These are phyloP conservation scores for Cheumatopsyche charites DNA, from an alignment of 1,140 invertebrate genomes.

Conservation along the genomic window DNA sequence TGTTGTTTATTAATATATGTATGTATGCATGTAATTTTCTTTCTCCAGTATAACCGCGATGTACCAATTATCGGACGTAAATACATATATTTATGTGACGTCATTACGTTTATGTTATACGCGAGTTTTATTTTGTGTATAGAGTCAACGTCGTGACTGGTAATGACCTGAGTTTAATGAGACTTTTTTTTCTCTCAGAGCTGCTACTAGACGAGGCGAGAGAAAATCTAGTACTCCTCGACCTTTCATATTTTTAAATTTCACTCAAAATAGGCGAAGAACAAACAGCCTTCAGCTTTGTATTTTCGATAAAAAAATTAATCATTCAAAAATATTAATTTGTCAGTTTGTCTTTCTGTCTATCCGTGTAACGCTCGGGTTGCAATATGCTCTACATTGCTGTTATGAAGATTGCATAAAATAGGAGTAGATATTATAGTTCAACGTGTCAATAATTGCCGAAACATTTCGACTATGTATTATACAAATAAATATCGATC, in stretches of 20 bases:
- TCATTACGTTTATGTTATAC: constrained; percentile 2
- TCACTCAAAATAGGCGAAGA: not conserved
- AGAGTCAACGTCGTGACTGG: not conserved
- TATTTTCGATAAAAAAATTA: too few relatives aligned
- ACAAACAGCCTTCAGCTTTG: too few relatives aligned
- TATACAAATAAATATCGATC: too few relatives aligned
- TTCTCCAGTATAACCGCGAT: too few relatives aligned
- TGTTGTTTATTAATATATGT: not conserved
- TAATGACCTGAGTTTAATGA: constrained; percentile 12
- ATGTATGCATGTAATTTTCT: not conserved
- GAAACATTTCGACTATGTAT: too few relatives aligned
- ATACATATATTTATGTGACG: not conserved
- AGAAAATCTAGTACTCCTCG: constrained; percentile 2
- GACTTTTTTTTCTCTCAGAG: not conserved
- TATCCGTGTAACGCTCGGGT: too few relatives aligned
- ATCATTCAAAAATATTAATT: too few relatives aligned
- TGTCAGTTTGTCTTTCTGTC: too few relatives aligned
- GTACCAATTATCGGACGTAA: not conserved
- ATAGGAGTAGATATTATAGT: too few relatives aligned
- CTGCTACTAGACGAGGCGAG: not conserved
- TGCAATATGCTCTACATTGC: too few relatives aligned
- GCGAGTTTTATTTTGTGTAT: not conserved
- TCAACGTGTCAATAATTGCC: too few relatives aligned
- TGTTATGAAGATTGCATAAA: too few relatives aligned
- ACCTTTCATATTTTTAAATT: not conserved